Conservation (phyloP, 2,113 vertebrate species). For the Protobothrops flavoviridis region DNA sequence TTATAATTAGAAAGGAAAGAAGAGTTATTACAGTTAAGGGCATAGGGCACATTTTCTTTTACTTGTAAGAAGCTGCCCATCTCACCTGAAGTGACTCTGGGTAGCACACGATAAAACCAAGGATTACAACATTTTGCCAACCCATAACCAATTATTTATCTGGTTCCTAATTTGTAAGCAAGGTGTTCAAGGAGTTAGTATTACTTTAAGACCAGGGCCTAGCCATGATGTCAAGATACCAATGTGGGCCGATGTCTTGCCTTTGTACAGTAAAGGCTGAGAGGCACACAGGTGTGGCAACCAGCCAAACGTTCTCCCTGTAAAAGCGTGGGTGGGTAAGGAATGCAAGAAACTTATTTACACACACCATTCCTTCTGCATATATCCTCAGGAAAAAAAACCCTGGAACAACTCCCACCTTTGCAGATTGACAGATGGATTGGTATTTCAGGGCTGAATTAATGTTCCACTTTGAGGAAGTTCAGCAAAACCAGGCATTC, state of each 20-base stretch:
- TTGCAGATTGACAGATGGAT: conserved; percentile 1
- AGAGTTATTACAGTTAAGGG: neutral
- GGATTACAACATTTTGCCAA: neutral
- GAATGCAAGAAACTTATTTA: conserved; percentile 2
- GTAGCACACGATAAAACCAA: neutral
- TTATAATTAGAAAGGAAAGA: neutral
- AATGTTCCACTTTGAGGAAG: neutral
- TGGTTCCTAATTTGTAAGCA: neutral
- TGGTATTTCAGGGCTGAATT: neutral
- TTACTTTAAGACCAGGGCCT: neutral
- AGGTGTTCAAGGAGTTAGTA: neutral
- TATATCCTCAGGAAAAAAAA: conserved; percentile 25
- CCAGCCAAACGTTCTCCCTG: conserved; percentile 2
- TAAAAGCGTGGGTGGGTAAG: conserved; percentile 4
- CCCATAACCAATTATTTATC: neutral
- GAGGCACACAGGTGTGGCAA: neutral
- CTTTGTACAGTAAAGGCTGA: neutral
- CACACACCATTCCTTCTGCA: neutral
- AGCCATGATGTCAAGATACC: neutral
- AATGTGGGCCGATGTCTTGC: neutral
- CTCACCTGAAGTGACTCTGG: neutral
- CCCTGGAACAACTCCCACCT: conserved; percentile 8
- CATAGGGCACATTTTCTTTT: neutral
- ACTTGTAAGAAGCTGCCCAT: neutral
- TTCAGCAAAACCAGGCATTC: neutral